Base-by-base conservation (phyloP, 2,888 invertebrate genomes). In the Drosophila picticornis region DNA sequence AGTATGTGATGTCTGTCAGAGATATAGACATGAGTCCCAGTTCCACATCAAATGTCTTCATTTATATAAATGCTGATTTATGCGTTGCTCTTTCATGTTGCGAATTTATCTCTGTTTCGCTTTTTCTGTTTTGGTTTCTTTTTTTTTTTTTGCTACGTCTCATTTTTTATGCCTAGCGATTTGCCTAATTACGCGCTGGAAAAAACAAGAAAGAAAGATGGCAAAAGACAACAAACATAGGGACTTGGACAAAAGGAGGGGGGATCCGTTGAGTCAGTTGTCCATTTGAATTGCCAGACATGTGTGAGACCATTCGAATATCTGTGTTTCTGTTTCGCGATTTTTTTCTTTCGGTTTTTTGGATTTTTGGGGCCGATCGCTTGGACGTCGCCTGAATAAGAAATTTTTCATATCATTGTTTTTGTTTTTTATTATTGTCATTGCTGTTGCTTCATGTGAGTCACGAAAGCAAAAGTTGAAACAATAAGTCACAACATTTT, bases 261-360 rank as follows among this genome's bases (percentile, higher is more conserved):
- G 57, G 27, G 62, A 61, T 62, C 74, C 66, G 55, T 77, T 71
- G 38, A 81, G 84, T 72, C 65, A 75, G 65, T 67, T 79, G 88
- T 83, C 90, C 83, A 59, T 90, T 85, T 90, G 90, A 90, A 80
- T 80, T 90, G 90, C 86, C 90, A 88, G 87, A 88, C 90, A 85
- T 86, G 90, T 83, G 90, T 84, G 69, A 86, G 87, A 88, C 84
- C 90, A 90, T 84, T 84, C 84, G 73, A 88, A 86, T 88, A 75
- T 78, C 34, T 77, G 51, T 64, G 55, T 61, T 48, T 71, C 65
- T 53, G 43, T 67, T 52, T 38, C 25, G 46, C 16, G 46, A 11
- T 16, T 55, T 43, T 31, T 40, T 19, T 10, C 1, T 51, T 53
- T 10, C 70, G 16, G 25, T 7, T 25, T 46, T 25, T 46, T 25